Base-by-base conservation (phyloP, 2,797 vertebrate genomes). In the Astyanax mexicanus region DNA sequence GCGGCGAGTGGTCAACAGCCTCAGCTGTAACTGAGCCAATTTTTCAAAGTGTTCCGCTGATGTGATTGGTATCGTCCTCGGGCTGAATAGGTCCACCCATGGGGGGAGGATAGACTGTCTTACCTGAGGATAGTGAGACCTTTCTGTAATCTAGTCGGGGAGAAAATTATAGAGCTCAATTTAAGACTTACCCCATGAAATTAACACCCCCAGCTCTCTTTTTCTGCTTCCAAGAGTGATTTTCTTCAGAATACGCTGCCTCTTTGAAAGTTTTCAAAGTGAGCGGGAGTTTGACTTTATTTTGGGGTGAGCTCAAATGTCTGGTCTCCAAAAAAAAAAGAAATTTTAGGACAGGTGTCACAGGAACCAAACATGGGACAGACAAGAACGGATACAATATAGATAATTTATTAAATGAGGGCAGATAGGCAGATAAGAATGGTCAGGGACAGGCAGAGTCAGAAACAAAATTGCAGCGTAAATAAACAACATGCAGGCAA, bases 121-220 rank as follows among this genome's bases (percentile, higher is more conserved):
- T 81, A 92, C 92, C 92, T 92, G 90, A 88, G 90, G 92, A 92
- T 86, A 92, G 84, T 80, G 27, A 92, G 83, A 89, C 88, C 87
- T 88, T 88, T 88, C 83, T 90, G 88, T 93, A 93, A 92, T 91
- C 89, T 91, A 89, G 92, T 92, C 86, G 77, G 87, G 81, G 81
- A 88, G 87, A 91, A 91, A 93, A 90, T 90, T 89, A 90, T 88
- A 87, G 85, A 88, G 89, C 91, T 92, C 89, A 92, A 92, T 93
- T 93, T 93, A 92, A 92, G 89, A 91, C 88, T 90, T 91, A 91
- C 90, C 86, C 92, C 93, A 92, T 93, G 92, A 94, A 94, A 94
- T 94, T 89, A 94, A 92, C 91, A 92, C 93, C 92, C 88, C 90
- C 71, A 93, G 93, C 92, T 88, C 86, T 89, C 84, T 86, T 87